Base-by-base conservation (phyloP, 2,797 vertebrate genomes). In the Semotilus atromaculatus region DNA sequence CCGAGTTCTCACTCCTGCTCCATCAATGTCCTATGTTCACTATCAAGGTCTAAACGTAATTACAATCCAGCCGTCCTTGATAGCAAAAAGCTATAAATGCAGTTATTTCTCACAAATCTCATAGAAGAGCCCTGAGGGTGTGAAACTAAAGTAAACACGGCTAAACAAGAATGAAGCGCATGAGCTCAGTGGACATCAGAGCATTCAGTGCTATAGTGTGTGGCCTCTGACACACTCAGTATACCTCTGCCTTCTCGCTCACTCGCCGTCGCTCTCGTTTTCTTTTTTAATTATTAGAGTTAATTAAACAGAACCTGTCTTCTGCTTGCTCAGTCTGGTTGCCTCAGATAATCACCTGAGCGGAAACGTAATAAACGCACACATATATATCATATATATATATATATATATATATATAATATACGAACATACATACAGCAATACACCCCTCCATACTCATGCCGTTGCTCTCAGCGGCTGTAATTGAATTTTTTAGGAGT, bases 241-340 rank as follows among this genome's bases (percentile, higher is more conserved):
- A 19, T 71, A 71, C 67, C 7, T 70, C 26, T 31, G 3, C 53
- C 53, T 84, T 70, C 29, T 60, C 81, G 40, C 48, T 67, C 58
- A 26, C 31, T 67, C 19, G 31, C 72, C 7, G 51, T 34, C 73
- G 26, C 66, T 21, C 21, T 74, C 23, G 31, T 80, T 68, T 83
- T 55, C 58, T 38, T n/a, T 40, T 75, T 81, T 93, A 93, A 94
- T 95, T 94, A 93, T 91, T 89, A 80, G 74, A 91, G 91, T 92
- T 93, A 93, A 94, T 94, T 95, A 89, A 93, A 93, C 81, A 81
- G 88, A 92, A 92, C 90, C 90, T 92, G 81, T 91, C 90, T 51
- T 89, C 89, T 79, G 89, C 90, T 92, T 60, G 86, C 92, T 93
- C 86, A 89, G 94, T 93, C 93, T 95, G 94, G 92, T 88, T 91